Conservation (phyloP, 2,113 vertebrate species). For the Cynocephalus volans region DNA sequence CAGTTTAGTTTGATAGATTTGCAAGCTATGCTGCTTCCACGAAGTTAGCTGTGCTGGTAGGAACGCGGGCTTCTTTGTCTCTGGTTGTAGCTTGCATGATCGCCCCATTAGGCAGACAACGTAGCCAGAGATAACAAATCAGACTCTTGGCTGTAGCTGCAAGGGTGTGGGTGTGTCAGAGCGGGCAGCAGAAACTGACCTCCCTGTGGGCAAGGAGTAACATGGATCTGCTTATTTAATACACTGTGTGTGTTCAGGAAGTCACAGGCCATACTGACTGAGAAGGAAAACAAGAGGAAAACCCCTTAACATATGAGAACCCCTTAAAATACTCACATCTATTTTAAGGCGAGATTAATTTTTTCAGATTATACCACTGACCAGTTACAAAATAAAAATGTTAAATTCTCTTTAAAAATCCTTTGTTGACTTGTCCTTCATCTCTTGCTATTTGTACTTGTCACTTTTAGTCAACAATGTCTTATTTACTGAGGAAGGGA, state of each 20-base stretch:
- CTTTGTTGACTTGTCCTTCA: not conserved
- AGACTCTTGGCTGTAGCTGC: conserved; percentile 92
- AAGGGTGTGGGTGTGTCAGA: conserved; percentile 87
- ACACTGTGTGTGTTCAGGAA: conserved; percentile 81
- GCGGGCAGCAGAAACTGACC: conserved; percentile 89
- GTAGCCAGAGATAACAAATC: conserved; percentile 95
- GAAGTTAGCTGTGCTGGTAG: conserved; percentile 93
- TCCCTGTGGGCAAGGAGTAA: conserved; percentile 88
- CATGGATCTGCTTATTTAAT: conserved; percentile 85
- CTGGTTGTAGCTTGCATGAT: conserved; percentile 97
- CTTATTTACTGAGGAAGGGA: not conserved
- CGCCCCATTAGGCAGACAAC: conserved; percentile 98
- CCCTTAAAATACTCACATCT: not conserved
- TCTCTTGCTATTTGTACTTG: not conserved
- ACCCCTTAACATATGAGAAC: not conserved
- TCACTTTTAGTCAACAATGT: conserved; percentile 58
- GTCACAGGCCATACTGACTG: conserved; percentile 76
- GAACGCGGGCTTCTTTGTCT: conserved; percentile 96
- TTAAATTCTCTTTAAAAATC: conserved; percentile 52
- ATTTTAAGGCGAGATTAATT: conserved; percentile 51
- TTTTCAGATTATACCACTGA: conserved; percentile 8
- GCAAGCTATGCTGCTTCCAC: conserved; percentile 90
- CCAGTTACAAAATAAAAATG: conserved; percentile 16
- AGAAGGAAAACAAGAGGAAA: conserved; percentile 44
- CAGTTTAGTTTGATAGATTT: conserved; percentile 95